Base-by-base conservation (phyloP, 2,888 invertebrate species). In the Lypha dubia region DNA sequence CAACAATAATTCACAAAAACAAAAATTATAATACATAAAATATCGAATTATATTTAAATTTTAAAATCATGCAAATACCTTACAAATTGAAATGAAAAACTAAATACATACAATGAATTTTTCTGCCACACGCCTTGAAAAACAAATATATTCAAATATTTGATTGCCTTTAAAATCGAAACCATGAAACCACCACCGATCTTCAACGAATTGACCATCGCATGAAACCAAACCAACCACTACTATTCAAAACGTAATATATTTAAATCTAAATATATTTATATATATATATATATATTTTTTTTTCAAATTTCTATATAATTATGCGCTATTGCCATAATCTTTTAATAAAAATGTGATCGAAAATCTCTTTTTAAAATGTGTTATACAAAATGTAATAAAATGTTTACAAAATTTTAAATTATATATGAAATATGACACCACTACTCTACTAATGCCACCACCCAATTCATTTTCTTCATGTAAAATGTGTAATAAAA, bases 91-190 rank as follows among this genome's bases (percentile, higher is more conserved):
- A 63, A 51, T 22, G 58, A 2, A 53, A 62, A 17, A 71, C 51
- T 63, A 22, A 53, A 49, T 35, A 35, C 44, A 75, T 46, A 20
- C 35, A 35, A 17, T n/a, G 28, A 46, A 53, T 71, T 77, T 71
- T 77, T 77, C 73, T 84, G 84, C 81, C 84, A 84, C 84, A 74
- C 84, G 81, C 81, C 74, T 63, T 44, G 46, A 83, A 68, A 56
- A 67, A 67, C 71, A 70, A 79, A 73, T 70, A 41, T 65, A 41
- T 73, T 76, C 9, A 79, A 56, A 46, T 79, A 32, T 58, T 70
- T 77, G 63, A 74, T 80, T 80, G 80, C 71, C 77, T 70, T 84
- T 60, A 22, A 76, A 73, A 84, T 65, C 38, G 38, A 75, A 56
- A 49, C 38, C 56, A 68, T 24, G 46, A 65, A 73, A 76, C 70